Evolutionary conservation across 2,113 vertebrate species (phyloP), one percentile per base, ranked within the genome.

Genomic region (Grantiella picta): DNA sequence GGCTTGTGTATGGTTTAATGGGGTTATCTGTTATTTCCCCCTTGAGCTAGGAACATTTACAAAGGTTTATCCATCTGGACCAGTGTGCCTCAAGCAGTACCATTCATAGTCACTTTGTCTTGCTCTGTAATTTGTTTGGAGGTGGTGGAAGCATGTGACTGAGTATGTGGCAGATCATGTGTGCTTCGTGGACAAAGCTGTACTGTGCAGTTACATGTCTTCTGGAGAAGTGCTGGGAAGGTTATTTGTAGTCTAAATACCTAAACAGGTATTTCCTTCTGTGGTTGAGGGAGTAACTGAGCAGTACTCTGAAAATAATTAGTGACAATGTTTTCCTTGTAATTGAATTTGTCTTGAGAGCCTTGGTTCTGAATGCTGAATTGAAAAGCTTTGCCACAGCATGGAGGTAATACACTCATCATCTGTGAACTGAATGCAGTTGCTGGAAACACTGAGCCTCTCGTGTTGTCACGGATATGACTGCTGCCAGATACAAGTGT

Each of bases 121-220:
- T 57, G 33, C 33, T 63, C 42, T 6, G 3, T 75, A 22, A 40
- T 66, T 66, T 63, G 33, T 77, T 49, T 0, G 3, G 31, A 0
- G 2, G 11, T 20, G 79, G 47, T 64, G 33, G 84, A 44, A 75
- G 47, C 28, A 4, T 9, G 2, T 87, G 87, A 20, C 15, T 65
- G 35, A 61, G 44, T 33, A 57, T 0, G 1, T 24, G 36, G 33
- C 24, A 10, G 35, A 28, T 77, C 35, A 17, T 0, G 4, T 25
- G 54, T 59, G 42, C 15, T 53, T 52, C 44, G 9, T 35, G 49
- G 33, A n/a, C 56, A 59, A 2, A 2, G 3, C 56, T 70, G 44
- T 64, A 10, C 45, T 88, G 59, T 7, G 6, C 21, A 6, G n/a
- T 71, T 72, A 23, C 20, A 11, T 68, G 42, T 17, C 38, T 69